A percentile compares a stretch with the other conserved stretches of the same genome.
These are phyloP conservation scores for Hirtodrosophila cameraria DNA, from an alignment of 2,888 invertebrate species.

Conservation along the genomic window DNA sequence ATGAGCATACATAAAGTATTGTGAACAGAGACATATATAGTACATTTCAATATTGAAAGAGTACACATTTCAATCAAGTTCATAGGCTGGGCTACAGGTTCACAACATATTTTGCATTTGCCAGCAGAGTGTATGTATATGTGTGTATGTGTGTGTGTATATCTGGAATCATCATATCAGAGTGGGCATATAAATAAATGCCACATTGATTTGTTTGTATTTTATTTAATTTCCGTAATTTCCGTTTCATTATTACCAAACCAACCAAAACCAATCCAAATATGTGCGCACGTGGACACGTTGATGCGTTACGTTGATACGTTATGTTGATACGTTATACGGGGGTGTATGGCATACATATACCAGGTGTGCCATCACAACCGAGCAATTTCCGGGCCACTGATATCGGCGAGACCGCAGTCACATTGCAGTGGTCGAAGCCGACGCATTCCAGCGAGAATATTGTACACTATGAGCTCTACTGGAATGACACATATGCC, in stretches of 20 bases:
- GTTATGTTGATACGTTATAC: background rate
- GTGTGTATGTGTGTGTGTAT: slow-evolving; percentile 2
- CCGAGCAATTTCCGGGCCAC: slow-evolving; percentile 94
- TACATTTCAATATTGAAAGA: slow-evolving; percentile 17
- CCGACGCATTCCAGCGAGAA: slow-evolving; percentile 96
- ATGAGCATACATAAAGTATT: slow-evolving; percentile 11
- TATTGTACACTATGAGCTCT: slow-evolving; percentile 97
- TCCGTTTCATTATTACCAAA: slow-evolving; percentile 80
- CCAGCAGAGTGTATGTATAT: background rate
- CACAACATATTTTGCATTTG: slow-evolving; percentile 7
- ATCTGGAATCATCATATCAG: slow-evolving; percentile 29
- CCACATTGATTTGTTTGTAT: slow-evolving; percentile 78
- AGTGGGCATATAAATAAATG: slow-evolving; percentile 60
- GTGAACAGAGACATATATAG: slow-evolving; percentile 23
- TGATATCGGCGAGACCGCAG: slow-evolving; percentile 94
- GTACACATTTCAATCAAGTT: slow-evolving; percentile 47
- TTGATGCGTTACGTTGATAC: slow-evolving; percentile 1
- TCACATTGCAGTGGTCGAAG: slow-evolving; percentile 95
- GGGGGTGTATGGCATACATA: slow-evolving; percentile 10
- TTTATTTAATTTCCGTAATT: slow-evolving; percentile 80
- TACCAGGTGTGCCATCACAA: slow-evolving; percentile 96
- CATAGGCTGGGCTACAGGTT: slow-evolving; percentile 20
- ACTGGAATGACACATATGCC: slow-evolving; percentile 98
- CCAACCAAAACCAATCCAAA: slow-evolving; percentile 65
- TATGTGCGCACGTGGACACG: slow-evolving; percentile 43